A percentile compares a stretch with the other conserved stretches of the same genome.
Evolutionary conservation across 2,888 invertebrate genomes (phyloP).

Genomic region (Lasius fuliginosus): DNA sequence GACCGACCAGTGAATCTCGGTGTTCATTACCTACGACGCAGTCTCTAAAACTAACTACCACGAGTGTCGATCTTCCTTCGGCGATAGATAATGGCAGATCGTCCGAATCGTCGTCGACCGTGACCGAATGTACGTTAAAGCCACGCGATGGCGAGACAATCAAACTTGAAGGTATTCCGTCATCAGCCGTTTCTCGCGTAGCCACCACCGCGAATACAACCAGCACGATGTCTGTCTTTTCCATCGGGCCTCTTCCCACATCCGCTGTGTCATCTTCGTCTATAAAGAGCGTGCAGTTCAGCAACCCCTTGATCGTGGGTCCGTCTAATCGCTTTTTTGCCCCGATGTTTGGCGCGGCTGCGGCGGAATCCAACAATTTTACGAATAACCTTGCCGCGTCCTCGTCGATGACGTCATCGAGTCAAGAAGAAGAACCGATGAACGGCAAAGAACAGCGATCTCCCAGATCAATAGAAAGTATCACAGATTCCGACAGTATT

Average conservation of each 20-base stretch:
- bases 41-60: constrained; percentile 6
- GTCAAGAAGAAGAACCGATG: background rate
- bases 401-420: background rate
- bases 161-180: constrained; percentile 55
- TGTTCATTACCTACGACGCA: background rate
- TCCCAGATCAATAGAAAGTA: constrained; percentile 25
- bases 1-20: background rate
- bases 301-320: constrained; percentile 76
- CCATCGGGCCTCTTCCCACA: constrained; percentile 81
- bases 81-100: background rate
- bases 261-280: constrained; percentile 44
- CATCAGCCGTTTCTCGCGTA: constrained; percentile 29
- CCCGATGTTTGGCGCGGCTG: constrained; percentile 65
- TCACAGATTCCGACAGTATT: constrained; percentile 66
- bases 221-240: constrained; percentile 78
- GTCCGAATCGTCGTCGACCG: background rate
- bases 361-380: constrained; percentile 20
- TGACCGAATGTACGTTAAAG: background rate
- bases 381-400: background rate
- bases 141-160: constrained; percentile 56
- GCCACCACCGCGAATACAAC: constrained; percentile 11
- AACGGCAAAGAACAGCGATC: constrained; percentile 26
- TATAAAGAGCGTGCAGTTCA: constrained; percentile 76
- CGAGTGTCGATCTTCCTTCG: constrained; percentile 4
- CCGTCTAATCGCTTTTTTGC: constrained; percentile 73